These are phyloP conservation scores for Acrocephalus kingi DNA, from an alignment of 2,113 vertebrate genomes.

Conservation along the genomic window DNA sequence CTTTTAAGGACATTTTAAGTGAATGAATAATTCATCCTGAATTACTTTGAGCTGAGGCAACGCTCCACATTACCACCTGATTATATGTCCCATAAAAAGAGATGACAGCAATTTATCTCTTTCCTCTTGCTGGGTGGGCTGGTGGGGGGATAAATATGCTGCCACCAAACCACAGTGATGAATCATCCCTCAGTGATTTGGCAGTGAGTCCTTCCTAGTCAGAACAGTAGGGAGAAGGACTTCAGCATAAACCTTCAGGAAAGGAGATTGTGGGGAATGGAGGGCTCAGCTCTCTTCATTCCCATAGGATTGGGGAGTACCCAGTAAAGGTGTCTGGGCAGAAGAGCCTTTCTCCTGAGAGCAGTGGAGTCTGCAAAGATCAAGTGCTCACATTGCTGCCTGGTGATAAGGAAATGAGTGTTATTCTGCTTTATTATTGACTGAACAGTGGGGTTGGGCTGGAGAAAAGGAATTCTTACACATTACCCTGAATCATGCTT, in stretches of 20 bases:
- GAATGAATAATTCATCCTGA: constrained; percentile 74
- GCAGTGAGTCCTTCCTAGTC: constrained; percentile 47
- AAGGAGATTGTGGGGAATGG: neutral
- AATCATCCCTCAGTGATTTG: constrained; percentile 64
- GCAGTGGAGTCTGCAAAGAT: neutral
- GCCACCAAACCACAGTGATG: constrained; percentile 53
- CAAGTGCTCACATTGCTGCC: neutral
- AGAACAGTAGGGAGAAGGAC: neutral
- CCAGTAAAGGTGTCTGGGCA: neutral
- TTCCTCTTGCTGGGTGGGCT: constrained; percentile 40
- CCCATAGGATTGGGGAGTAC: neutral
- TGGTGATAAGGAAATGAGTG: neutral
- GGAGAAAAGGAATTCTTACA: neutral
- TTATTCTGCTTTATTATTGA: neutral
- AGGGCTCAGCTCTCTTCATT: neutral
- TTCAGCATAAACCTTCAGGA: neutral
- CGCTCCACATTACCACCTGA: constrained; percentile 65
- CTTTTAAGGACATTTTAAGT: constrained; percentile 40
- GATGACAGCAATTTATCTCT: constrained; percentile 72
- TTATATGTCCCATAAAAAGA: constrained; percentile 74
- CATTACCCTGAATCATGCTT: neutral
- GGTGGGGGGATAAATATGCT: constrained; percentile 26
- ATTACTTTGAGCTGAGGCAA: constrained; percentile 57
- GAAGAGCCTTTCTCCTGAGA: neutral
- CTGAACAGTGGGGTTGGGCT: neutral